Conservation (phyloP, 2,797 vertebrate genomes). For the Pteronotus mesoamericanus region DNA sequence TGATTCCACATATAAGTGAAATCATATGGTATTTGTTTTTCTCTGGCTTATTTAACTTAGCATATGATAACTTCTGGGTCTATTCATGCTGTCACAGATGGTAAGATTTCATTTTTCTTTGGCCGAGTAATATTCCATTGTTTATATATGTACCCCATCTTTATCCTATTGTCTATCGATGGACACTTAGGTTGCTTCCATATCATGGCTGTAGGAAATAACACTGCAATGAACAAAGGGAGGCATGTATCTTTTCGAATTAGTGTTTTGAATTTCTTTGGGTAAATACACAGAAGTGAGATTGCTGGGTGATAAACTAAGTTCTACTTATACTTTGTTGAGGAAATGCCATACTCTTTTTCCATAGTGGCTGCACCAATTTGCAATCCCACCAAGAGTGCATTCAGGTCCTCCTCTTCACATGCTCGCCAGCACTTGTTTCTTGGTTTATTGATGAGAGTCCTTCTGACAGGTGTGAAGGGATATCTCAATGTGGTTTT, state of each 20-base stretch:
- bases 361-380: too few species aligned
- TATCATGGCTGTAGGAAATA: background rate
- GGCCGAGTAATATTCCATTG: background rate
- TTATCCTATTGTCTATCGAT: background rate
- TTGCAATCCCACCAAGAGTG: too few species aligned
- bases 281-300: too few species aligned
- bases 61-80: background rate
- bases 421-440: background rate
- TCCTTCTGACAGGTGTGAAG: background rate
- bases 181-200: background rate
- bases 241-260: background rate
- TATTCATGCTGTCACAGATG: background rate
- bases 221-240: background rate
- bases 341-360: too few species aligned
- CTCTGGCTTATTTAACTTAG: background rate
- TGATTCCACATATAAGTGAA: background rate
- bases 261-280: background rate
- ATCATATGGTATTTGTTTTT: background rate
- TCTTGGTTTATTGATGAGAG: background rate
- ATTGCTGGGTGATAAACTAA: too few species aligned
- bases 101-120: background rate
- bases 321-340: too few species aligned
- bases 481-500: background rate
- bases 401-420: background rate
- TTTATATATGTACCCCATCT: background rate